A percentile compares a stretch with the other conserved stretches of the same genome.
phyloP scores from a whole-genome alignment of 2,113 vertebrate genomes.

The Zosterops lateralis region DNA sequence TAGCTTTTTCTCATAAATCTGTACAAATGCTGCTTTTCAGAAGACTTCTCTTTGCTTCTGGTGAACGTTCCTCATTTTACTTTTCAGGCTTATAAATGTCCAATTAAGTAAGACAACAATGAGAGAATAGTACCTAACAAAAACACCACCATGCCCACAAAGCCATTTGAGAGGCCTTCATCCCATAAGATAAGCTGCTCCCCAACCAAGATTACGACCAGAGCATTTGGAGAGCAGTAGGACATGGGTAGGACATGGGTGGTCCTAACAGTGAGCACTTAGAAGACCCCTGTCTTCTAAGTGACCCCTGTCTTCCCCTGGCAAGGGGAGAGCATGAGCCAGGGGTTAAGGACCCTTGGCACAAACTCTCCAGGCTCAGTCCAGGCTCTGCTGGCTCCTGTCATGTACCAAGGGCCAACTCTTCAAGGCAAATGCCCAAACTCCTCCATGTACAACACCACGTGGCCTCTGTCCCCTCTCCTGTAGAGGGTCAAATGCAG shows the following conservation, averaged over 20 bases:
- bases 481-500: not conserved
- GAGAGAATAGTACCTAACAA: not conserved
- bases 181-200: not conserved
- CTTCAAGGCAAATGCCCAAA: not conserved
- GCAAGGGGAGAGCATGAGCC: not conserved
- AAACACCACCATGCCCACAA: not conserved
- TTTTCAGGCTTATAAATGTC: not conserved
- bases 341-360: not conserved
- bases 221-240: not conserved
- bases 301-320: no score
- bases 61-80: not conserved
- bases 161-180: not conserved
- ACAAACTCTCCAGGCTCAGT: not conserved
- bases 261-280: not conserved
- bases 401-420: not conserved
- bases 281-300: not conserved
- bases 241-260: not conserved
- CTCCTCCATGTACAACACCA: not conserved
- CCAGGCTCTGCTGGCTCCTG: not conserved
- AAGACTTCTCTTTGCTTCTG: not conserved
- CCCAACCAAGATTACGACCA: not conserved
- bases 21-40: not conserved
- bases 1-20: constrained; percentile 19
- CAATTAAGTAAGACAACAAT: not conserved
- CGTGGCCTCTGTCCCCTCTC: not conserved